phyloP scores from a whole-genome alignment of 2,113 vertebrate species.

The Paraplagusia blochii region DNA sequence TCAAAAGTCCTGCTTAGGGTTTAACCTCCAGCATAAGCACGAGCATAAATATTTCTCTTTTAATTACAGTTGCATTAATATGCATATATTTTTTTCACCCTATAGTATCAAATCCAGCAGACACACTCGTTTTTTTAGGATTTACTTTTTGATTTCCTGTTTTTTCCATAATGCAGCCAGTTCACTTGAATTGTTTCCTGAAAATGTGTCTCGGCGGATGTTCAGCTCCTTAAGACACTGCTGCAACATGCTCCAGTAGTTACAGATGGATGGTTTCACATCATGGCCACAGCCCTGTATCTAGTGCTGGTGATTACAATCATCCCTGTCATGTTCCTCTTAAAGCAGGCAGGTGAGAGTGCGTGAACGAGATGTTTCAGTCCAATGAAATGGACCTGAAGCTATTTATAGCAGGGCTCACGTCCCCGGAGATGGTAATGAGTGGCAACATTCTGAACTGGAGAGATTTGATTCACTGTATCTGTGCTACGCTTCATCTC shows the following conservation, averaged over 20 bases:
- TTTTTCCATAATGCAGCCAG: constrained; percentile 21
- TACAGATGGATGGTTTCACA: constrained; percentile 4
- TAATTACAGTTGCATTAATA: constrained; percentile 34
- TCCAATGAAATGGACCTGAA: constrained; percentile 56
- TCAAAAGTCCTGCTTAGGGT: constrained; percentile 19
- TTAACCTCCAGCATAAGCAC: constrained; percentile 32
- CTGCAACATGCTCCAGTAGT: constrained; percentile 11
- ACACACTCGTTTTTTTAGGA: constrained; percentile 6
- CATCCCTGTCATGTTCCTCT: constrained; percentile 22
- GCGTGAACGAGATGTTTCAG: constrained; percentile 44
- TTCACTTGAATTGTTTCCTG: constrained; percentile 26
- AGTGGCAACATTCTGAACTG: constrained; percentile 44
- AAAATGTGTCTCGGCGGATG: constrained; percentile 4
- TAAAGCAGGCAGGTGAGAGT: constrained; percentile 24
- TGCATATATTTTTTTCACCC: constrained; percentile 22
- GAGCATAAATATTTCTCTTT: constrained; percentile 34
- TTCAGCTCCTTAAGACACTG: constrained; percentile 16
- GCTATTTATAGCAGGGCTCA: constrained; percentile 55
- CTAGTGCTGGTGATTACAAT: constrained; percentile 15
- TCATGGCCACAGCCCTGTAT: constrained; percentile 11
- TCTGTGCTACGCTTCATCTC: constrained; percentile 11
- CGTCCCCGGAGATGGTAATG: constrained; percentile 39
- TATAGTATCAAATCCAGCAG: constrained; percentile 13
- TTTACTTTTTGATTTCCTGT: constrained; percentile 18
- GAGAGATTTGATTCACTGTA: constrained; percentile 42